These are phyloP conservation scores for Cataglyphis hispanica DNA, from an alignment of 1,140 invertebrate genomes.

Conservation along the genomic window DNA sequence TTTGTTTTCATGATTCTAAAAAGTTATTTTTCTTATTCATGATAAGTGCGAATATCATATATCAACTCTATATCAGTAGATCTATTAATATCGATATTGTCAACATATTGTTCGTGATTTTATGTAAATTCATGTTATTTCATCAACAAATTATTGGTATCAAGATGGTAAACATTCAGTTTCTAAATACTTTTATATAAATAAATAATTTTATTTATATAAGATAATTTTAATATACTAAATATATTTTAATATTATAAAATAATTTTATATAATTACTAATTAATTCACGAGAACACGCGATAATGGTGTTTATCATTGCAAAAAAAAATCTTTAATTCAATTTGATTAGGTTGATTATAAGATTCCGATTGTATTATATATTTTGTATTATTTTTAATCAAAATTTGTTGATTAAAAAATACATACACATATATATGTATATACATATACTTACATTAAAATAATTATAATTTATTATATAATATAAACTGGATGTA, in stretches of 20 bases:
- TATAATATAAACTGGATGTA: constrained; percentile 1
- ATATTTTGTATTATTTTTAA: constrained; percentile 5
- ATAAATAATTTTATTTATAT: no score
- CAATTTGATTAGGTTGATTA: neutral
- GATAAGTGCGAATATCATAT: no score
- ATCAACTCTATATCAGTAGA: constrained; percentile 22
- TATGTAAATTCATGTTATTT: neutral
- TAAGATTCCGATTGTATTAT: neutral
- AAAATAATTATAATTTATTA: constrained; percentile 1
- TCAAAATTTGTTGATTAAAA: neutral
- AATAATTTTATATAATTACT: neutral
- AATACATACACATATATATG: no score
- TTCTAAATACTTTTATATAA: neutral
- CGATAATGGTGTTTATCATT: neutral
- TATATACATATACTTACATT: no score
- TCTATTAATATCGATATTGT: constrained; percentile 11
- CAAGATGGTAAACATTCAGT: neutral
- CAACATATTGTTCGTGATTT: neutral
- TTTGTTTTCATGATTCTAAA: neutral
- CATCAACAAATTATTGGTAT: constrained; percentile 3
- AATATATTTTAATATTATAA: no score
- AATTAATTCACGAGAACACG: constrained; percentile 50
- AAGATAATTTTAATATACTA: no score
- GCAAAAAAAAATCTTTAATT: neutral
- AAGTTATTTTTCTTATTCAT: neutral